Conservation (phyloP, 2,797 vertebrate genomes). For the Aplochiton taeniatus region DNA sequence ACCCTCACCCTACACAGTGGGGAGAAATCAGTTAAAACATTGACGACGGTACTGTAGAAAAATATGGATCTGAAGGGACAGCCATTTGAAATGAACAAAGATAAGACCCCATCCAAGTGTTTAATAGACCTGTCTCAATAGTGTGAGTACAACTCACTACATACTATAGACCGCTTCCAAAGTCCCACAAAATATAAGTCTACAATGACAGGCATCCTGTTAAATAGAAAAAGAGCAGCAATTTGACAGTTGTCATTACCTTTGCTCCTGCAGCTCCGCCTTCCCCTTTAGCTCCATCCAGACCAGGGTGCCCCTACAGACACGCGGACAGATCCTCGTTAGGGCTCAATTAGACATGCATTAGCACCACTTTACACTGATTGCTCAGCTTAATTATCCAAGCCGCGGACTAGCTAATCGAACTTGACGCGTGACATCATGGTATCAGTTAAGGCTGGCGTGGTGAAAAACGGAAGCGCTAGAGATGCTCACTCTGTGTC, state of each 20-base stretch:
- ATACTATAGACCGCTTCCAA: too few relatives aligned
- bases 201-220: background rate
- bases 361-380: conserved; percentile 8
- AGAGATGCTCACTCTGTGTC: conserved; percentile 87
- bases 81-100: too few relatives aligned
- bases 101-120: too few relatives aligned
- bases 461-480: background rate
- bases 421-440: background rate
- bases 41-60: background rate
- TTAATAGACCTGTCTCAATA: too few relatives aligned
- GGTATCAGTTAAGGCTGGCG: background rate
- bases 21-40: conserved; percentile 19
- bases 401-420: background rate
- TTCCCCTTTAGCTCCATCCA: conserved; percentile 93
- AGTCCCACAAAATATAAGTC: too few relatives aligned
- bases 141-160: too few relatives aligned
- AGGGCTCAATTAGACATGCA: conserved; percentile 23
- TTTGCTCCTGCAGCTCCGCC: conserved; percentile 89
- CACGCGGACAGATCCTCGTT: conserved; percentile 24
- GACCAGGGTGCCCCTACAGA: conserved; percentile 89
- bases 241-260: conserved; percentile 59
- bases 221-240: background rate
- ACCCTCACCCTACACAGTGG: conserved; percentile 80
- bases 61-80: background rate
- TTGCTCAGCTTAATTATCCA: background rate